A percentile compares a stretch with the other conserved stretches of the same genome.
phyloP scores from a whole-genome alignment of 2,797 vertebrate species.

The Gallinago nigripennis region DNA sequence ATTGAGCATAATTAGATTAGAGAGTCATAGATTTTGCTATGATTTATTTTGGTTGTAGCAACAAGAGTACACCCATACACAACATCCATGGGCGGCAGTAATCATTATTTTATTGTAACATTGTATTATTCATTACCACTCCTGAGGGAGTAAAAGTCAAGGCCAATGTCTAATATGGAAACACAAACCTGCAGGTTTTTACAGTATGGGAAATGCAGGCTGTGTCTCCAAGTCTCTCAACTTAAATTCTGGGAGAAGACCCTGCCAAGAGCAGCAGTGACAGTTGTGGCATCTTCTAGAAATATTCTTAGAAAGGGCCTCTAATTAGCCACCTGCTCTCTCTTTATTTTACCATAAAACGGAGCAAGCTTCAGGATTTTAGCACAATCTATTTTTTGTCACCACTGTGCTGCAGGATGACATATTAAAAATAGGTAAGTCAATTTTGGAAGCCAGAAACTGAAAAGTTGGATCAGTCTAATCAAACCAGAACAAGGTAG shows the following conservation, averaged over 20 bases:
- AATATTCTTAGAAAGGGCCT: background rate
- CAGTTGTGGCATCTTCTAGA: background rate
- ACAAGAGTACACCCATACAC: background rate
- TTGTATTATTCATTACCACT: background rate
- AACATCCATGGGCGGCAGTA: background rate
- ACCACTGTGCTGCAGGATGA: background rate
- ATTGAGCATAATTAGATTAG: background rate
- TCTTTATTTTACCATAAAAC: background rate
- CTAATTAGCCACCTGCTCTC: background rate
- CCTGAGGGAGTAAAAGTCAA: background rate
- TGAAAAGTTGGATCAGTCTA: background rate
- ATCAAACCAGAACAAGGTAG: background rate
- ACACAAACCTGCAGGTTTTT: background rate
- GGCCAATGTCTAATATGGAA: background rate
- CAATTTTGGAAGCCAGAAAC: background rate
- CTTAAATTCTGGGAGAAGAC: background rate
- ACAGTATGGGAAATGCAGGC: background rate
- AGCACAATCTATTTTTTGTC: background rate
- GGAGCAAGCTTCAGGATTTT: background rate
- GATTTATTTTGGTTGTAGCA: background rate
- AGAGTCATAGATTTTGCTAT: background rate
- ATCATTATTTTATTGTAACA: background rate
- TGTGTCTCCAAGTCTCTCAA: accelerated
- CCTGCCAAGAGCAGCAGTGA: background rate
- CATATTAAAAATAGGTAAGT: background rate